These are phyloP conservation scores for Calyptomena viridis DNA, from an alignment of 2,113 vertebrate genomes.

Conservation along the genomic window DNA sequence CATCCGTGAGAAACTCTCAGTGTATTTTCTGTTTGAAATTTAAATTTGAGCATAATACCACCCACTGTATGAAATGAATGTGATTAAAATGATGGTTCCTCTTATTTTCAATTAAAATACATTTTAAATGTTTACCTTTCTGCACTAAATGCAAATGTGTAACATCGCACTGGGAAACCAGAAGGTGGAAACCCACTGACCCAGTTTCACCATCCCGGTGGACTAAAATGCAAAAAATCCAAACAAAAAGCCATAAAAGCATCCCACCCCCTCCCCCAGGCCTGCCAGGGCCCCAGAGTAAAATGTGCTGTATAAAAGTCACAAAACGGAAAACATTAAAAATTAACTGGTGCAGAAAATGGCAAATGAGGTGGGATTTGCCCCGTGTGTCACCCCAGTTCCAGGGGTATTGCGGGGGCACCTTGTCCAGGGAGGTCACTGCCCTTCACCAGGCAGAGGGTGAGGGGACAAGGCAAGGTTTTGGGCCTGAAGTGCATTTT, in stretches of 20 bases:
- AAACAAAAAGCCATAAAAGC: not conserved
- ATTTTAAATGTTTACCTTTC: constrained; percentile 15
- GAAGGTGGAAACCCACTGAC: constrained; percentile 41
- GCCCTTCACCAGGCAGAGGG: not conserved
- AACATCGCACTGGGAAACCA: not conserved
- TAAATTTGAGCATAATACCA: constrained; percentile 23
- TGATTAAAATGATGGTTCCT: not conserved
- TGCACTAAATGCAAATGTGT: not conserved
- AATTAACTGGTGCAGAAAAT: not conserved
- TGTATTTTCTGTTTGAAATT: constrained; percentile 42
- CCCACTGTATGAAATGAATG: not conserved
- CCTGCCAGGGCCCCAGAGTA: not conserved
- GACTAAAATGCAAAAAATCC: not conserved
- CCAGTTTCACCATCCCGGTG: not conserved
- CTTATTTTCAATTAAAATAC: constrained; percentile 45
- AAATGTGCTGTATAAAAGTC: not conserved
- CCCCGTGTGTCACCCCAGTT: fast-evolving
- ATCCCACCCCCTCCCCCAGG: not conserved
- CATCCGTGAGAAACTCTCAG: constrained; percentile 42
- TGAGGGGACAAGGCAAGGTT: no score
- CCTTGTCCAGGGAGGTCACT: not conserved
- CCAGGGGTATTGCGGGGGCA: fast-evolving
- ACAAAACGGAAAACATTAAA: not conserved
- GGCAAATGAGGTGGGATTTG: not conserved
- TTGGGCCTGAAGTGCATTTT: not conserved